Base-by-base conservation (phyloP, 2,113 vertebrate genomes). In the Saccopteryx leptura region DNA sequence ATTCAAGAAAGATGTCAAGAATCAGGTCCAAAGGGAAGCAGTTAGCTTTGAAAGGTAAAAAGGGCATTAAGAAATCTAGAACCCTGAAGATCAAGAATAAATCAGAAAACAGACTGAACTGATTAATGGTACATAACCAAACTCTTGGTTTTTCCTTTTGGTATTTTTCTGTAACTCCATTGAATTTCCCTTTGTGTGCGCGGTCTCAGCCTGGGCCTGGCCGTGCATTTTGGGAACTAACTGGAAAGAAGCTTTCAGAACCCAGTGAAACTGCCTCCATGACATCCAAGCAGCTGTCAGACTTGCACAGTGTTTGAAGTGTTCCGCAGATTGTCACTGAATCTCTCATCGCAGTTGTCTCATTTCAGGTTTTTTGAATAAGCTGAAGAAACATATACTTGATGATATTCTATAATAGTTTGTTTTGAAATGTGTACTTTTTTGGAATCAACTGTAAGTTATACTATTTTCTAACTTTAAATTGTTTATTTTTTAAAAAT, bases 401-500 rank as follows among this genome's bases (percentile, higher is more conserved):
- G 71, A 63, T 63, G 33, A 80, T 56, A 21, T 52, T 50, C 17
- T 90, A 10, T 18, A 92, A 61, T 76, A 74, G 74, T 94, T 84
- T 94, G 21, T 76, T 90, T 79, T 74, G 48, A 83, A 95, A 50
- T 56, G 58, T 90, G 8, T 72, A 39, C 23, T 82, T 15, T 74
- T 85, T 56, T 58, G 28, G 39, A 93, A 91, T n/a, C 48, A 71
- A 15, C 2, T 79, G 0, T 88, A 75, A 84, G 18, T 87, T 5
- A 52, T 74, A 92, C 17, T 24, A 18, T 91, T 89, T 90, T 80
- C 60, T 54, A 83, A 81, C 50, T 86, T 89, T 11, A 90, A 18
- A 19, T 24, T 24, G 17, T 71, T 71, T 71, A 21, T 71, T 54
- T 24, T 12, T 31, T 5, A 61, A 61, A 65, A 54, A 65, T 80